These are phyloP conservation scores for Cyprinella venusta DNA, from an alignment of 2,797 vertebrate genomes.

Conservation along the genomic window DNA sequence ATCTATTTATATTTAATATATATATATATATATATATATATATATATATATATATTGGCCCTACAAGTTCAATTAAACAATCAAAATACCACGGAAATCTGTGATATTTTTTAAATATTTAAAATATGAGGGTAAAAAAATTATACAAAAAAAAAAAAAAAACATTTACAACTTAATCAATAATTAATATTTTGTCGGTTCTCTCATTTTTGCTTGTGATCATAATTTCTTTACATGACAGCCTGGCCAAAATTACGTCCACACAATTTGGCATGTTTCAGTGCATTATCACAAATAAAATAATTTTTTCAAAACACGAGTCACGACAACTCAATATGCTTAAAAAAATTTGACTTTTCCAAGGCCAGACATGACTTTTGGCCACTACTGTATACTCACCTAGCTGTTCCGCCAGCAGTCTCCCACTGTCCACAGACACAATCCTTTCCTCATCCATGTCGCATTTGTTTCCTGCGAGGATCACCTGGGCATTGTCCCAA, in stretches of 20 bases:
- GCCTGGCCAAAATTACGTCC: background rate
- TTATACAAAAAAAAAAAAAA: too few species aligned
- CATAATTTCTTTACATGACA: background rate
- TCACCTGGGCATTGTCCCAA: conserved; percentile 98
- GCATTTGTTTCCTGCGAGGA: conserved; percentile 95
- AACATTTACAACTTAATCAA: background rate
- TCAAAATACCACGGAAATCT: too few species aligned
- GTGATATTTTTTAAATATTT: too few species aligned
- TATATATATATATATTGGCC: too few species aligned
- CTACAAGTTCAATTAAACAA: too few species aligned
- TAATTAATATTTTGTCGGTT: background rate
- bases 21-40: too few species aligned
- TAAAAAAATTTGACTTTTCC: background rate
- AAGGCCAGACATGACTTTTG: background rate
- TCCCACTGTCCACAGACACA: conserved; percentile 89
- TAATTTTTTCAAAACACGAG: too few species aligned
- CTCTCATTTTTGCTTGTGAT: background rate
- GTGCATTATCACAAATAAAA: background rate
- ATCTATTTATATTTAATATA: too few species aligned
- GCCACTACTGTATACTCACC: conserved; percentile 77
- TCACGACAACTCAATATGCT: background rate
- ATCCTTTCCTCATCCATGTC: conserved; percentile 98
- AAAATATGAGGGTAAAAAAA: too few species aligned
- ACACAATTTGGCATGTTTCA: background rate
- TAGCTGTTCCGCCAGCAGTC: conserved; percentile 93